These are phyloP conservation scores for Hyles lineata DNA, from an alignment of 2,888 invertebrate species.

Conservation along the genomic window DNA sequence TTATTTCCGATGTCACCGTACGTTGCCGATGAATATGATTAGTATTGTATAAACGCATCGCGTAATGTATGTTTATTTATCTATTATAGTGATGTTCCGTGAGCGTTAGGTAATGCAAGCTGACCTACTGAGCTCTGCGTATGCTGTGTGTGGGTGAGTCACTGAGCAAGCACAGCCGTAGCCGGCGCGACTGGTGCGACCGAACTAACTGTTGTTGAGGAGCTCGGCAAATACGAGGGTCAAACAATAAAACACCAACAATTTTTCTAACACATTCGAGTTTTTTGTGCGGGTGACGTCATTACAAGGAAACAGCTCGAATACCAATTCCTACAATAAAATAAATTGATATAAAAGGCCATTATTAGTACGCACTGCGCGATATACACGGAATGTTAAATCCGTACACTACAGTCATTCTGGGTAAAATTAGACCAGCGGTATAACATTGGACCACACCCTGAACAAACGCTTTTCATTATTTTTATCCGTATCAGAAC, in stretches of 20 bases:
- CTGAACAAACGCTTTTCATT: too few species aligned
- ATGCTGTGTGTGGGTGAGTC: background rate
- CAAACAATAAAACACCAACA: background rate
- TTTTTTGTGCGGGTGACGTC: background rate
- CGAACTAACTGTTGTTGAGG: background rate
- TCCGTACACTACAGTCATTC: too few species aligned
- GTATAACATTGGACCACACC: too few species aligned
- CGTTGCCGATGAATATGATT: background rate
- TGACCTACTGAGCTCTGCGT: background rate
- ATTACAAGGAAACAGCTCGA: background rate
- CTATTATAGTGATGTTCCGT: background rate
- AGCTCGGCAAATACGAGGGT: background rate
- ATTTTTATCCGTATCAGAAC: too few species aligned
- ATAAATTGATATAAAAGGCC: too few species aligned
- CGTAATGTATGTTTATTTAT: background rate
- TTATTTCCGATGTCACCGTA: background rate
- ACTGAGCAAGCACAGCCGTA: constrained; percentile 3
- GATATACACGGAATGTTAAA: too few species aligned
- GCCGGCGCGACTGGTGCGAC: background rate
- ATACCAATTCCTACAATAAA: too few species aligned
- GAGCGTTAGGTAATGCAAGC: background rate
- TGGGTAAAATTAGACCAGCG: too few species aligned
- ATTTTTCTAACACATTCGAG: background rate
- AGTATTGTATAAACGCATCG: background rate
- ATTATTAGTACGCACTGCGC: too few species aligned